A percentile compares a stretch with the other conserved stretches of the same genome.
Conservation (phyloP, 2,888 invertebrate species). For the Resseliella maxima region DNA sequence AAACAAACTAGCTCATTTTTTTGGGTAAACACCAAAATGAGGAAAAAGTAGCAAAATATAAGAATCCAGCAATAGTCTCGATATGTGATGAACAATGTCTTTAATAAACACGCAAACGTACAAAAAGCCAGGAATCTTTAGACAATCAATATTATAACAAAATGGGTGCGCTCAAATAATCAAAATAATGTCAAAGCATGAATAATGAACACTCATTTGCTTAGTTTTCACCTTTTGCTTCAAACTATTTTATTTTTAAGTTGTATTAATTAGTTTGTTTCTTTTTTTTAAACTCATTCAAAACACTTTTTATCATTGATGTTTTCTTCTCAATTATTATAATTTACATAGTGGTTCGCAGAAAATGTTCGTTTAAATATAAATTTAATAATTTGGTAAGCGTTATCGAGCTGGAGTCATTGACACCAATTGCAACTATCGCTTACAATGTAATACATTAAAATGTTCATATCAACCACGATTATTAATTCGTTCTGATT, state of each 20-base stretch:
- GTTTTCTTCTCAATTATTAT: not conserved
- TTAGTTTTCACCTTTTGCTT: constrained; percentile 2
- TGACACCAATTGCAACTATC: not conserved
- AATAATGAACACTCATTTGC: constrained; percentile 39
- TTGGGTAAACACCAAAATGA: not conserved
- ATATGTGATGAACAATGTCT: not conserved
- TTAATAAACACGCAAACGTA: not conserved
- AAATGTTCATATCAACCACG: not conserved
- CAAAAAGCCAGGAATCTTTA: not conserved
- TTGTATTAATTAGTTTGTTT: constrained; percentile 32
- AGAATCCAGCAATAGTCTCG: not conserved
- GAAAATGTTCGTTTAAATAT: not conserved
- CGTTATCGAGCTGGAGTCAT: constrained; percentile 15
- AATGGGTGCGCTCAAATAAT: not conserved
- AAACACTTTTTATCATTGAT: not conserved
- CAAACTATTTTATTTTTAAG: not conserved
- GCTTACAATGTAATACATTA: not conserved
- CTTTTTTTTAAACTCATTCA: not conserved
- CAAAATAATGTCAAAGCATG: not conserved
- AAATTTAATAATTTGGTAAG: constrained; percentile 3
- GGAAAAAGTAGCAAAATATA: not conserved
- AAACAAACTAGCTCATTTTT: not conserved
- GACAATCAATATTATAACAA: not conserved
- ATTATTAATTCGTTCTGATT: not conserved
- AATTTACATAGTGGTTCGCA: not conserved